phyloP scores from a whole-genome alignment of 2,888 invertebrate species.

The Trachelus tabidus region DNA sequence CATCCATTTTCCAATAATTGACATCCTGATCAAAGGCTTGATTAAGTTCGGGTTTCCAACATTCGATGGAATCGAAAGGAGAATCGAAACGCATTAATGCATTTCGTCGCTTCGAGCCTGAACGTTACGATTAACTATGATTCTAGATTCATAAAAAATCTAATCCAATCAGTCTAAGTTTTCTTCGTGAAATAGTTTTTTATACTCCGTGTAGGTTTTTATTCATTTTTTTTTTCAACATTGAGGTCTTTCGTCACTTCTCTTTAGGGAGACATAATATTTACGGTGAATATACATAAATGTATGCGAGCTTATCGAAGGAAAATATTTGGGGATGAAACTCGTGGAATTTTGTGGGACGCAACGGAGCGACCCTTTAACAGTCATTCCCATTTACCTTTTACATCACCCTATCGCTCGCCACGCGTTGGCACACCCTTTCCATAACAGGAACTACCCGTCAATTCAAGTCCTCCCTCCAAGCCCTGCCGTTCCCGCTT shows the following conservation, averaged over 20 bases:
- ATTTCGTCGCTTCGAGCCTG: neutral
- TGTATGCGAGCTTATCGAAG: neutral
- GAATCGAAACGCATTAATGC: neutral
- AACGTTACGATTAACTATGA: neutral
- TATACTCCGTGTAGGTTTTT: neutral
- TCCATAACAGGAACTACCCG: neutral
- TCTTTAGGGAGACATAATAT: neutral
- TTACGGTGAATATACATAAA: neutral
- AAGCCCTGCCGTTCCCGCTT: neutral
- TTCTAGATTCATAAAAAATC: too few relatives aligned
- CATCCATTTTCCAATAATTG: neutral
- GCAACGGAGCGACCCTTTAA: neutral
- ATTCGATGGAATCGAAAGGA: neutral
- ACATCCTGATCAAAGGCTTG: too few relatives aligned
- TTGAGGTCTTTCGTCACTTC: neutral
- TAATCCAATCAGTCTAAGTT: too few relatives aligned
- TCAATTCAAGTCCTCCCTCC: neutral
- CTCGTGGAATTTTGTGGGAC: neutral
- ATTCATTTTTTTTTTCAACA: neutral
- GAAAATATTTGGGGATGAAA: neutral
- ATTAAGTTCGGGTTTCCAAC: neutral
- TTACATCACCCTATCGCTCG: neutral
- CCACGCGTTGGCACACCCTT: neutral
- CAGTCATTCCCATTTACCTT: neutral
- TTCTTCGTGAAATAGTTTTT: neutral